These are phyloP conservation scores for Cosmia trapezina DNA, from an alignment of 2,888 invertebrate species.

Conservation along the genomic window DNA sequence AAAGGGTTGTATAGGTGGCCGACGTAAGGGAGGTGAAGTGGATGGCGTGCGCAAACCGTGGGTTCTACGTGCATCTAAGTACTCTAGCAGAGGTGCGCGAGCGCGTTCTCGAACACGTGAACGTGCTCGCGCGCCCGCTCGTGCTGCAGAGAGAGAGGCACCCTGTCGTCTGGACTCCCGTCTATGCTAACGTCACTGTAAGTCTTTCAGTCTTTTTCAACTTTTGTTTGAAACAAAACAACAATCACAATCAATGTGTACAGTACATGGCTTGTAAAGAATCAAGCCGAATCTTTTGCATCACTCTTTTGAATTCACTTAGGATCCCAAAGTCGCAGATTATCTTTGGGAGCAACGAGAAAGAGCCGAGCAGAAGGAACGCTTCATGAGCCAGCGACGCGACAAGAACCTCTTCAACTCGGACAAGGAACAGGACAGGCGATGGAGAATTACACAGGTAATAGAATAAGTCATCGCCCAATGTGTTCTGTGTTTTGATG, in stretches of 20 bases:
- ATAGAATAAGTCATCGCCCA: neutral
- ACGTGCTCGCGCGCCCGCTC: constrained; percentile 98
- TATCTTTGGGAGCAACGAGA: constrained; percentile 97
- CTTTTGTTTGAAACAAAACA: neutral
- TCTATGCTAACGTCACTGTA: constrained; percentile 97
- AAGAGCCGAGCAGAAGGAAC: constrained; percentile 94
- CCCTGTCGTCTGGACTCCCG: constrained; percentile 99
- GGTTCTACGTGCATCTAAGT: constrained; percentile 98
- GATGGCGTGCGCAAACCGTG: constrained; percentile 99
- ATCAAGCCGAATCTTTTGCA: neutral
- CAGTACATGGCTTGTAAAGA: neutral
- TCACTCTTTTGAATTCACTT: neutral
- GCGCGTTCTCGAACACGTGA: constrained; percentile 98
- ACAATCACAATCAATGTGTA: neutral
- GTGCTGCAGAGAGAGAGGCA: constrained; percentile 96
- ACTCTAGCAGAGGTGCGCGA: constrained; percentile 99
- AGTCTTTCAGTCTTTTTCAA: constrained; percentile 67
- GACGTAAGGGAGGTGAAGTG: constrained; percentile 98
- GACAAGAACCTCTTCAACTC: constrained; percentile 91
- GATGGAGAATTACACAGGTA: constrained; percentile 89
- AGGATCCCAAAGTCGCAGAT: constrained; percentile 97
- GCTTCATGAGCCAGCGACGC: constrained; percentile 92
- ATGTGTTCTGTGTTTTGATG: constrained; percentile 7
- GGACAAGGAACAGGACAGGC: constrained; percentile 91
- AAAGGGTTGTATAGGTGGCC: constrained; percentile 89